Evolutionary conservation across 2,113 vertebrate genomes (phyloP).

Genomic region (Odocoileus hemionus): DNA sequence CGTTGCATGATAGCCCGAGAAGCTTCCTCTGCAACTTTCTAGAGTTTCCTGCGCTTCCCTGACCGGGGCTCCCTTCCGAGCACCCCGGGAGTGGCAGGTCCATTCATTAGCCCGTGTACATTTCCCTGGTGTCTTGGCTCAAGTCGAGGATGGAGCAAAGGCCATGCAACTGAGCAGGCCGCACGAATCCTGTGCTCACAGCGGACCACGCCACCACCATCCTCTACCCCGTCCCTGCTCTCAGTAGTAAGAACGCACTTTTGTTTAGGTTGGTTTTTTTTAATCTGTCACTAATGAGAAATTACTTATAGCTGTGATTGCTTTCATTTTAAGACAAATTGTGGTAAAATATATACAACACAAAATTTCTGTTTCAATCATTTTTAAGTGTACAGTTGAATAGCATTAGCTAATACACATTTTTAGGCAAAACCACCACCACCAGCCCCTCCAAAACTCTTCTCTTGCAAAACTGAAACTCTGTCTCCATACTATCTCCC

Average conservation of each 20-base stretch:
- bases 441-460: neutral
- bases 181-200: neutral
- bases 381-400: too few species aligned
- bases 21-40: neutral
- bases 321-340: neutral
- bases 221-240: neutral
- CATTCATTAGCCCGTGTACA: neutral
- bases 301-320: neutral
- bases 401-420: rapidly evolving
- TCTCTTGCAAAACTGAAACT: neutral
- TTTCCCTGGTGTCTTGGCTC: neutral
- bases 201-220: neutral
- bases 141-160: too few species aligned
- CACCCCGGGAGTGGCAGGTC: too few species aligned
- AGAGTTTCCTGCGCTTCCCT: neutral
- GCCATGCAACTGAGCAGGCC: too few species aligned
- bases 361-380: neutral
- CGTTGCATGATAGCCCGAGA: neutral
- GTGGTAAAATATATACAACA: neutral
- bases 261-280: neutral
- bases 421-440: rapidly evolving
- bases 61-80: neutral
- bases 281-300: neutral
- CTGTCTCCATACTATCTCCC: neutral
- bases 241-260: neutral